phyloP scores from a whole-genome alignment of 2,797 vertebrate species.

The Gephyroberyx darwinii region DNA sequence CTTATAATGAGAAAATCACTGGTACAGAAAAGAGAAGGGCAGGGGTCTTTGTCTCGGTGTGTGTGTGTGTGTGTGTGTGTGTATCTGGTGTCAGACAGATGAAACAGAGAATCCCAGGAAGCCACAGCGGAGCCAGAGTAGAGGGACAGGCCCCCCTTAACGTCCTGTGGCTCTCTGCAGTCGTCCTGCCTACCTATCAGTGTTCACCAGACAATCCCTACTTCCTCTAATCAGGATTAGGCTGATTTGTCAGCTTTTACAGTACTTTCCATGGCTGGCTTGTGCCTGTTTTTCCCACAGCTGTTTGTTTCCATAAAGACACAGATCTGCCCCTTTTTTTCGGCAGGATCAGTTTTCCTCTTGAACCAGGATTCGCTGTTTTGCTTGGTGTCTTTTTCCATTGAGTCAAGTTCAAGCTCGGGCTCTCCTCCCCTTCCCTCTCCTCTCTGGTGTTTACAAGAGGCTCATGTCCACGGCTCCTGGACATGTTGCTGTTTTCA shows the following conservation, averaged over 20 bases:
- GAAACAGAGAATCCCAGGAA: constrained; percentile 50
- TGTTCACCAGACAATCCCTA: constrained; percentile 60
- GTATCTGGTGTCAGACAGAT: constrained; percentile 38
- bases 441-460: constrained; percentile 37
- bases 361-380: not conserved
- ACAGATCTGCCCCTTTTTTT: constrained; percentile 36
- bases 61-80: constrained; percentile 7
- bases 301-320: constrained; percentile 32
- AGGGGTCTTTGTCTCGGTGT: constrained; percentile 23
- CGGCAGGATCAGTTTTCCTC: constrained; percentile 8
- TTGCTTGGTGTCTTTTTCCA: constrained; percentile 32
- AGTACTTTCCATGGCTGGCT: constrained; percentile 53
- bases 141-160: constrained; percentile 19
- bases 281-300: constrained; percentile 32
- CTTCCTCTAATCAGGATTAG: constrained; percentile 67
- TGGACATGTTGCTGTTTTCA: constrained; percentile 45
- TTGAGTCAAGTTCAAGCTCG: not conserved
- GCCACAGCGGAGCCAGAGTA: constrained; percentile 62
- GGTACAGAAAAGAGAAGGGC: constrained; percentile 52
- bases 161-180: constrained; percentile 35
- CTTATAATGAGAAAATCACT: constrained; percentile 64
- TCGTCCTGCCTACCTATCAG: constrained; percentile 71
- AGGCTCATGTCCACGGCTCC: constrained; percentile 25
- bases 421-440: not conserved
- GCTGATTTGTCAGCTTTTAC: constrained; percentile 51